Base-by-base conservation (phyloP, 2,888 invertebrate genomes). In the Alviniconcha strummeri region DNA sequence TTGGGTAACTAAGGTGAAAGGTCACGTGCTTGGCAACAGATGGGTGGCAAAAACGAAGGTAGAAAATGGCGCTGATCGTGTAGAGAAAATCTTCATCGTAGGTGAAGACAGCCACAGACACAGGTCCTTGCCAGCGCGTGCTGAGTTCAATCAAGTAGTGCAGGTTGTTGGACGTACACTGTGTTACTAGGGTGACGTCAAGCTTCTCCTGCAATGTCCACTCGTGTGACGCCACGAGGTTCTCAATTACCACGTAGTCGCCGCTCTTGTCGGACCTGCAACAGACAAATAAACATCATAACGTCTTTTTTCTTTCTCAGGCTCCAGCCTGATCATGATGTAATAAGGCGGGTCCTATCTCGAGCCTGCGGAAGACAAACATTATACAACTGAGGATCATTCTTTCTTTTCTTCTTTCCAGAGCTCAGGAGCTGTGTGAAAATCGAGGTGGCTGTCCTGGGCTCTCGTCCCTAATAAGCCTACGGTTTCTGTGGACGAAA, bases 71-170 rank as follows among this genome's bases (percentile, higher is more conserved):
- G 88, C 93, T 91, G 57, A 95, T 87, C 1, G 93, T 91, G 17
- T 91, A 89, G 4, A 92, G 89, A 72, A 94, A 88, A 82, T 94
- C 93, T 54, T 91, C 89, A 85, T 93, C 88, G 71, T 88, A 87
- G 5, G 94, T 93, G 89, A 95, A 95, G 8, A 95, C 93, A 36
- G 95, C 93, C 5, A 95, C 92, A 4, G 95, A 95, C 13, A 95
- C 90, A 0, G 95, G 95, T 0, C 95, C 95, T 85, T 93, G 90
- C 95, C 95, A 95, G 52, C 91, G 86, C 77, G 91, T 88, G 57
- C 91, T 89, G 56, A 95, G 87, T 9, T 91, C 89, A n/a, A 92
- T 87, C 6, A 95, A 84, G 83, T 94, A 90, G 80, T 93, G 88
- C 17, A 95, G 88, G 88, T 94, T 93, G 84, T 94, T 92, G 52